Conservation (phyloP, 1,140 invertebrate species). For the Drosophila mayri region DNA sequence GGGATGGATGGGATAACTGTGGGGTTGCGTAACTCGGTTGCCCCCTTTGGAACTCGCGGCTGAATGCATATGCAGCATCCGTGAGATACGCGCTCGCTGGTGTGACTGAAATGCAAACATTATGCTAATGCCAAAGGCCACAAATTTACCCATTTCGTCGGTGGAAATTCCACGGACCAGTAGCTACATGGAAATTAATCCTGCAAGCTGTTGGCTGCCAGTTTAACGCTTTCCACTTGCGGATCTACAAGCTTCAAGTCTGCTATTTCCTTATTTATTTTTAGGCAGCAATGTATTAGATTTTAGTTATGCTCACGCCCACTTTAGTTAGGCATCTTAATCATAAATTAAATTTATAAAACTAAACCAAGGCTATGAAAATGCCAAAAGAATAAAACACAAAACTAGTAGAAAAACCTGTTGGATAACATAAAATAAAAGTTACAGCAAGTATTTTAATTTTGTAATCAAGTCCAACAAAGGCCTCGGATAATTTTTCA, state of each 20-base stretch:
- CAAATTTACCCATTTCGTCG: background rate
- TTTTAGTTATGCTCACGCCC: background rate
- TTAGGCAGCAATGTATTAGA: background rate
- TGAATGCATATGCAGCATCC: slow-evolving; percentile 10
- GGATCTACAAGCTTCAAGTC: too few relatives aligned
- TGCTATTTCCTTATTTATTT: background rate
- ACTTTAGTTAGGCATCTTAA: too few relatives aligned
- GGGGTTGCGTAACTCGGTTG: slow-evolving; percentile 36
- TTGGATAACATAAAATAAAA: slow-evolving; percentile 5
- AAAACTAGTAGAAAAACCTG: background rate
- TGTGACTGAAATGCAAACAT: slow-evolving; percentile 38
- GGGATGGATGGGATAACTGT: background rate
- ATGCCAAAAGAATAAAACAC: slow-evolving; percentile 15
- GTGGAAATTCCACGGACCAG: background rate
- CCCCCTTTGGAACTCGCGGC: background rate
- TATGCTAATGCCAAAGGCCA: slow-evolving; percentile 36
- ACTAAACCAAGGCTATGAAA: slow-evolving; percentile 17
- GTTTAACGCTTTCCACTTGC: slow-evolving; percentile 1
- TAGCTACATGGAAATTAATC: slow-evolving; percentile 13
- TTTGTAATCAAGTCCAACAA: background rate
- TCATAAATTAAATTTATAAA: background rate
- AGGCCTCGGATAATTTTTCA: slow-evolving; percentile 4
- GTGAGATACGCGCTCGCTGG: slow-evolving; percentile 24
- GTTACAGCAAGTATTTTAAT: background rate
- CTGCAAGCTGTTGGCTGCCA: slow-evolving; percentile 5